Base-by-base conservation (phyloP, 1,140 invertebrate species). In the Leptopilina boulardi region DNA sequence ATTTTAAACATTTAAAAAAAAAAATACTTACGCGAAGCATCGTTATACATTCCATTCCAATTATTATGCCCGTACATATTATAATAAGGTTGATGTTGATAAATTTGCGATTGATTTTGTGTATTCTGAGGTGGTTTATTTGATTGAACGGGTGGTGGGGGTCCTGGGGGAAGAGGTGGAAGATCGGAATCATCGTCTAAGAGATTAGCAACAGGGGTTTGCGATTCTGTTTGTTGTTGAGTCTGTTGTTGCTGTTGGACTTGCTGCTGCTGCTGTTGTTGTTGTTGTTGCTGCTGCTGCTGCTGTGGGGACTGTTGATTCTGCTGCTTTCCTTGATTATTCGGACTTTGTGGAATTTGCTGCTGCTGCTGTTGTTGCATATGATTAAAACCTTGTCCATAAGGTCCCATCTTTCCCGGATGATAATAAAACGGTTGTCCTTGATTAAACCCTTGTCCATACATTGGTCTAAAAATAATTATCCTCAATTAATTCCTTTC, bases 131-230 rank as follows among this genome's bases (percentile, higher is more conserved):
- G 41, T 38, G 42, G 51, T 72, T 79, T 74, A 70, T 76, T 84
- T 87, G 88, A 87, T 86, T 84, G 91, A 83, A 80, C 88, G 79
- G 87, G 91, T 85, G 90, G 90, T 75, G 90, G 90, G 77, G 90
- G 89, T 75, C 89, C 90, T 73, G 90, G 90, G 30, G 90, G 90
- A 74, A 91, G 84, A 76, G 90, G 90, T 59, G 89, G 89, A 77
- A 91, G 87, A 76, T 91, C 90, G 34, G 89, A 87, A 75, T 91
- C 89, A 74, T 90, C 89, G 56, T 90, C 89, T 26, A 91, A 83
- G 38, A 86, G 84, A 82, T 89, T 89, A 10, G 89, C 86, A 47
- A 86, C 78, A n/a, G 88, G 85, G 54, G 86, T 88, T 18, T 88
- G 86, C 26, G 87, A 80, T 23, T 85, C 79, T 13, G 85, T 74